Conservation (phyloP, 2,797 vertebrate species). For the Crossoptilon crossoptilon region DNA sequence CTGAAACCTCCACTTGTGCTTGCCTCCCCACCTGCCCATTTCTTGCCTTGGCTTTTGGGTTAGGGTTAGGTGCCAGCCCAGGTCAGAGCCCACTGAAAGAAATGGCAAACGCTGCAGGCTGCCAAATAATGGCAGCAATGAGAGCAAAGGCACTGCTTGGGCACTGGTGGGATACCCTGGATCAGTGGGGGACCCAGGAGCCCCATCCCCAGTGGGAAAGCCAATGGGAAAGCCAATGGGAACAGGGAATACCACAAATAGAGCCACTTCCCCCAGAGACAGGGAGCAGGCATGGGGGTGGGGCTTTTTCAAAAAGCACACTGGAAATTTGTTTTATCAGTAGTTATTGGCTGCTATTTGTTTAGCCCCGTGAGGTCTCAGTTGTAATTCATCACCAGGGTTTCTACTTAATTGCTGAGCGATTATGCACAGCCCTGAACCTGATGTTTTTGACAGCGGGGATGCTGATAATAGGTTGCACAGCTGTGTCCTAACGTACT, state of each 20-base stretch:
- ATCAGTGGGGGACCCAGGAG: too few relatives aligned
- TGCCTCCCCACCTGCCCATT: too few relatives aligned
- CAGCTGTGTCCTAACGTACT: slow-evolving; percentile 54
- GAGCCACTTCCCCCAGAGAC: neutral
- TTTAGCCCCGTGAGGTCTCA: slow-evolving; percentile 49
- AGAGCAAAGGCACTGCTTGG: neutral
- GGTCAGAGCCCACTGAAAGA: neutral
- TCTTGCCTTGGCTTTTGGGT: neutral
- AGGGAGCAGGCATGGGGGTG: neutral
- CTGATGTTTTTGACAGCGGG: slow-evolving; percentile 29
- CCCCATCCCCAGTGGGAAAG: neutral
- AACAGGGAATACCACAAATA: neutral
- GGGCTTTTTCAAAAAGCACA: neutral
- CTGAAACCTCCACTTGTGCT: neutral
- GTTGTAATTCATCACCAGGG: slow-evolving; percentile 59
- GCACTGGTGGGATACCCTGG: neutral
- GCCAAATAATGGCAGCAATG: neutral
- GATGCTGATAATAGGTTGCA: slow-evolving; percentile 48
- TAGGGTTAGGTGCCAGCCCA: too few relatives aligned
- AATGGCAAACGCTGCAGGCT: neutral
- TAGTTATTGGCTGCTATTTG: slow-evolving; percentile 38
- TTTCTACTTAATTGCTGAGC: slow-evolving; percentile 52
- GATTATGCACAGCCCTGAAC: slow-evolving; percentile 60
- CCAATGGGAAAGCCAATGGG: neutral
- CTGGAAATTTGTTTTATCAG: slow-evolving; percentile 19